Evolutionary conservation across 2,888 invertebrate species (phyloP).

Genomic region (Watsonalla cultraria): DNA sequence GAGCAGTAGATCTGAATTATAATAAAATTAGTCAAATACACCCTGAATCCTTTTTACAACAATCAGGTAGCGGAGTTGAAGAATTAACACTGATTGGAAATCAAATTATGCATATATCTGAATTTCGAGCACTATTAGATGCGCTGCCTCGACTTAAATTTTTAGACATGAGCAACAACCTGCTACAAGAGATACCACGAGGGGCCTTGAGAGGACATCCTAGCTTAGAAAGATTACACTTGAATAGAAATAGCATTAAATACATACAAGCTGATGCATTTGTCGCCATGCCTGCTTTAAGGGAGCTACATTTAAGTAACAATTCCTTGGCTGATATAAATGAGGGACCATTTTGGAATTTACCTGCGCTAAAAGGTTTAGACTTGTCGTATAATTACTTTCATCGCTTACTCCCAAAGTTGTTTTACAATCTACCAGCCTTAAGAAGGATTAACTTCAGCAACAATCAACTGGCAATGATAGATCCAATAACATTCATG

Average conservation of each 20-base stretch:
- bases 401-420: conserved; percentile 82
- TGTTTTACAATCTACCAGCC: conserved; percentile 87
- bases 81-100: conserved; percentile 88
- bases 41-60: conserved; percentile 88
- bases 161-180: conserved; percentile 88
- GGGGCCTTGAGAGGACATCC: conserved; percentile 89
- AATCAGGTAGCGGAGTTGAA: conserved; percentile 86
- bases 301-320: conserved; percentile 89
- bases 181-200: conserved; percentile 86
- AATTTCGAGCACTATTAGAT: conserved; percentile 85
- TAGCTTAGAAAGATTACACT: conserved; percentile 87
- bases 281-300: conserved; percentile 88
- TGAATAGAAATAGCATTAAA: conserved; percentile 87
- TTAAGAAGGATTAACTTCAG: conserved; percentile 87
- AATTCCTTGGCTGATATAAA: conserved; percentile 88
- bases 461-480: conserved; percentile 82
- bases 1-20: conserved; percentile 85
- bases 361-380: conserved; percentile 90
- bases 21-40: conserved; percentile 88
- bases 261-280: conserved; percentile 89
- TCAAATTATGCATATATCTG: conserved; percentile 85
- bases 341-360: conserved; percentile 89
- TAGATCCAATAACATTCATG: conserved; percentile 86
- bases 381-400: conserved; percentile 89
- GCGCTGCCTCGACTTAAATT: conserved; percentile 87